Base-by-base conservation (phyloP, 2,797 vertebrate species). In the Dipus sagitta region DNA sequence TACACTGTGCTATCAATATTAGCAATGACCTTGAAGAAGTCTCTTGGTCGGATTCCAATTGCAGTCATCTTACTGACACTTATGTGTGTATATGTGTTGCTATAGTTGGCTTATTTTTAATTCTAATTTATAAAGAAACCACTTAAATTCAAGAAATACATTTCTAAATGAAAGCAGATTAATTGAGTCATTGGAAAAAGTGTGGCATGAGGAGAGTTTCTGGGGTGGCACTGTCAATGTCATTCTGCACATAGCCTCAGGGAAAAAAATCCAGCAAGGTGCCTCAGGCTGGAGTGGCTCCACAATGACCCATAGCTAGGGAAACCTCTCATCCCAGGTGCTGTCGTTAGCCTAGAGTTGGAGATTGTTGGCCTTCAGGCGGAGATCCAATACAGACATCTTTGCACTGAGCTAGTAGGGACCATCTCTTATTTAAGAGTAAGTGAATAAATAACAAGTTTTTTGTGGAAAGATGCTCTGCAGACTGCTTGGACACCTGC, bases 401-500 rank as follows among this genome's bases (percentile, higher is more conserved):
- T 86, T 75, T 76, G 10, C 2, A 0, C 21, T 32, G 24, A 71
- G 24, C 64, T 2, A 9, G 32, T 6, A 32, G 79, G 47, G 1
- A 54, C 11, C 2, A 1, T 85, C 70, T 92, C 79, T 91, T 34
- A 13, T 32, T 82, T 82, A 80, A 74, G 60, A 80, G 70, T 80
- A 42, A 79, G 82, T 65, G 95, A 94, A 92, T 92, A 96, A 88
- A 78, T 76, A 76, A 38, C n/a, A 28, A 68, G 15, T 80, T n/a
- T n/a, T 93, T 96, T 65, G 34, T 96, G 74, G 82, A 95, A 93
- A 86, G 75, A 32, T 83, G 52, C 97, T 97, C 47, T 97, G 93
- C 97, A 95, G 92, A 94, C 78, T 95, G 78, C 94, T 96, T 88
- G 97, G 97, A 97, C 95, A 97, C 90, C 96, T 98, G 90, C 97